These are phyloP conservation scores for Arge pagana DNA, from an alignment of 2,888 invertebrate genomes.

Conservation along the genomic window DNA sequence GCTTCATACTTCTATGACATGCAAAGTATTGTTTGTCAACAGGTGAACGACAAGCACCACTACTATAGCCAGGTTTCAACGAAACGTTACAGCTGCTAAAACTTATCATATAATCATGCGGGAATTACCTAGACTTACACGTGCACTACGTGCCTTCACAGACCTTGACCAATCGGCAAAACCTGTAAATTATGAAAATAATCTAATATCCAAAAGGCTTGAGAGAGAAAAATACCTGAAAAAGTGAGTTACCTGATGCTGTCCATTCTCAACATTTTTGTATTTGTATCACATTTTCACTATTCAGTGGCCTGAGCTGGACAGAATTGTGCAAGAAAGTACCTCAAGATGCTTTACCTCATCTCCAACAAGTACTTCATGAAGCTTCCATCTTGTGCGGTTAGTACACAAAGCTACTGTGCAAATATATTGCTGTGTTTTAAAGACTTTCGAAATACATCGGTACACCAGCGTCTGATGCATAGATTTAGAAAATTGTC, in stretches of 20 bases:
- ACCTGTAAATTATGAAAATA: slow-evolving; percentile 45
- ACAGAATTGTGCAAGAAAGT: slow-evolving; percentile 60
- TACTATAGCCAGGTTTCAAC: too few relatives aligned
- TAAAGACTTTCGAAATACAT: slow-evolving; percentile 12
- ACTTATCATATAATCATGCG: slow-evolving; percentile 34
- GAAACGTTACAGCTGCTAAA: background rate
- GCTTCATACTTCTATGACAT: too few relatives aligned
- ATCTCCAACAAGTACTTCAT: slow-evolving; percentile 53
- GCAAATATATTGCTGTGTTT: slow-evolving; percentile 14
- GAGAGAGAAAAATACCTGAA: slow-evolving; percentile 57
- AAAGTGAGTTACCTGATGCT: slow-evolving; percentile 50
- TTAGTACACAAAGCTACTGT: slow-evolving; percentile 30
- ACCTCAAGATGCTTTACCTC: slow-evolving; percentile 49
- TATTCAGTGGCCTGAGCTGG: slow-evolving; percentile 60
- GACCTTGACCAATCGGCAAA: slow-evolving; percentile 57
- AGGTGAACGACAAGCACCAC: too few relatives aligned
- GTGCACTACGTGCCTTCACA: slow-evolving; percentile 69
- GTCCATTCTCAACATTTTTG: slow-evolving; percentile 12
- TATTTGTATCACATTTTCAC: slow-evolving; percentile 11
- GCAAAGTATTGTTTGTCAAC: too few relatives aligned
- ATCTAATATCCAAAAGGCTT: slow-evolving; percentile 46
- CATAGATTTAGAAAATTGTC: too few relatives aligned
- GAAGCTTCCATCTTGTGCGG: slow-evolving; percentile 45
- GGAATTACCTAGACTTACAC: slow-evolving; percentile 68
- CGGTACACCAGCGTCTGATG: too few relatives aligned